phyloP scores from a whole-genome alignment of 1,140 invertebrate species.

The Aphelenchoides fujianensis region DNA sequence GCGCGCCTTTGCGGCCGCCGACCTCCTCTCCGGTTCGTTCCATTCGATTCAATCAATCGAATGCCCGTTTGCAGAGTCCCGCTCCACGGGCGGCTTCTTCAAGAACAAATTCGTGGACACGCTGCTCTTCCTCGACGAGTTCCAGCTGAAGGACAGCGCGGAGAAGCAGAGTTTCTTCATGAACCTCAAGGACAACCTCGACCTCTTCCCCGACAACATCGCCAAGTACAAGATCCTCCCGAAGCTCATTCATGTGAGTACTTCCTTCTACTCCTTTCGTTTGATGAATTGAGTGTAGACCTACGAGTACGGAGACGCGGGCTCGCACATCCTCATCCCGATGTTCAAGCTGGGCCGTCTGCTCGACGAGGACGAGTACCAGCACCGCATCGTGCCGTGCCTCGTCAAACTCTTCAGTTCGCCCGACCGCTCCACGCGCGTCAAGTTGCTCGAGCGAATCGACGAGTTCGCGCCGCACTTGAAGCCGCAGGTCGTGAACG shows the following conservation, averaged over 20 bases:
- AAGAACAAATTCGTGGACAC: conserved; percentile 92
- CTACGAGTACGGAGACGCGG: conserved; percentile 63
- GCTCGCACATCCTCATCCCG: conserved; percentile 65
- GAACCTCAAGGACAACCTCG: conserved; percentile 77
- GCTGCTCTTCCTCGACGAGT: conserved; percentile 91
- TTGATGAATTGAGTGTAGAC: conserved; percentile 54
- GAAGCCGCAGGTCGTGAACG: conserved; percentile 55
- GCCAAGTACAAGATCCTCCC: conserved; percentile 90
- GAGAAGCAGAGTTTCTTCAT: conserved; percentile 75
- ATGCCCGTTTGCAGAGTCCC: conserved; percentile 70
- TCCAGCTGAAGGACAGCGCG: conserved; percentile 69
- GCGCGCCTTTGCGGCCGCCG: conserved; percentile 26
- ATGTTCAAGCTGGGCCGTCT: conserved; percentile 65
- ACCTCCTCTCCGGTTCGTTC: conserved; percentile 39
- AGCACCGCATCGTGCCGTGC: conserved; percentile 91
- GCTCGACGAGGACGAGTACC: conserved; percentile 84
- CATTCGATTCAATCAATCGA: too few relatives aligned
- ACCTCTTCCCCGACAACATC: conserved; percentile 85
- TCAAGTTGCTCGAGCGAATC: conserved; percentile 82
- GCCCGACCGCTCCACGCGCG: conserved; percentile 86
- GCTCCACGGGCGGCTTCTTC: conserved; percentile 83
- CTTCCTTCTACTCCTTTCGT: too few relatives aligned
- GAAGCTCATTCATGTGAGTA: conserved; percentile 83
- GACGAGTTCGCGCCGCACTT: conserved; percentile 57
- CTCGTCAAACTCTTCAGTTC: conserved; percentile 92